Percentiles rank a stretch among this genome's conserved stretches.
These are phyloP conservation scores for Plectus sambesii DNA, from an alignment of 1,140 invertebrate species.

Conservation along the genomic window DNA sequence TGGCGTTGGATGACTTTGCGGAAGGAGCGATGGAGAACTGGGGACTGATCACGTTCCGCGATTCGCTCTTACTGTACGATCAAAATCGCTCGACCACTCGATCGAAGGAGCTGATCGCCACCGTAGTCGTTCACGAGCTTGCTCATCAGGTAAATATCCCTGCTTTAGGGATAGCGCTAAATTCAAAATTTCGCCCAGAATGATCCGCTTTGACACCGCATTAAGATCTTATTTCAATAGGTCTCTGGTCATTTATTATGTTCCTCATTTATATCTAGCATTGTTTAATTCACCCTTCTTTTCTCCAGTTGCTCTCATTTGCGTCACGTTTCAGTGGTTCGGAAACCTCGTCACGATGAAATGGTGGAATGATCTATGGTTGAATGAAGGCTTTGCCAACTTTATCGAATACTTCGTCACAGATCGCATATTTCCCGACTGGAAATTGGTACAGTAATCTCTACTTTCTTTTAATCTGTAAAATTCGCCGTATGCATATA, in stretches of 20 bases:
- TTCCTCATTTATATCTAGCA: not conserved
- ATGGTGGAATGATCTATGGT: constrained; percentile 84
- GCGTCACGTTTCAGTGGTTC: constrained; percentile 64
- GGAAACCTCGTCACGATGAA: constrained; percentile 65
- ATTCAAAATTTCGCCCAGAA: constrained; percentile 66
- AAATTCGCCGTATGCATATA: too few species aligned
- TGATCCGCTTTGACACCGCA: constrained; percentile 65
- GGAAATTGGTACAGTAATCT: constrained; percentile 31
- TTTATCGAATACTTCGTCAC: constrained; percentile 60
- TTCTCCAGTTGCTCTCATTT: not conserved
- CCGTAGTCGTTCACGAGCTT: constrained; percentile 50
- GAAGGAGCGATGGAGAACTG: constrained; percentile 82
- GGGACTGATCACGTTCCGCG: constrained; percentile 50
- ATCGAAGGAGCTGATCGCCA: constrained; percentile 42
- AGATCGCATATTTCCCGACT: constrained; percentile 29
- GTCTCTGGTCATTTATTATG: constrained; percentile 55
- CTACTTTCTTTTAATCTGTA: not conserved
- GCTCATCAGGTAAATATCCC: constrained; percentile 34
- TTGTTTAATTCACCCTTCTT: not conserved
- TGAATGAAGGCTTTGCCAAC: constrained; percentile 74
- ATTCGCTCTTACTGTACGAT: constrained; percentile 45
- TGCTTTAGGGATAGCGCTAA: too few species aligned
- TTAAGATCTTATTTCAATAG: constrained; percentile 61
- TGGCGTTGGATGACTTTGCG: constrained; percentile 77
- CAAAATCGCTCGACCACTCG: constrained; percentile 31